A percentile compares a stretch with the other conserved stretches of the same genome.
phyloP scores from a whole-genome alignment of 1,140 invertebrate species.

The Aphelinus atriplicis region DNA sequence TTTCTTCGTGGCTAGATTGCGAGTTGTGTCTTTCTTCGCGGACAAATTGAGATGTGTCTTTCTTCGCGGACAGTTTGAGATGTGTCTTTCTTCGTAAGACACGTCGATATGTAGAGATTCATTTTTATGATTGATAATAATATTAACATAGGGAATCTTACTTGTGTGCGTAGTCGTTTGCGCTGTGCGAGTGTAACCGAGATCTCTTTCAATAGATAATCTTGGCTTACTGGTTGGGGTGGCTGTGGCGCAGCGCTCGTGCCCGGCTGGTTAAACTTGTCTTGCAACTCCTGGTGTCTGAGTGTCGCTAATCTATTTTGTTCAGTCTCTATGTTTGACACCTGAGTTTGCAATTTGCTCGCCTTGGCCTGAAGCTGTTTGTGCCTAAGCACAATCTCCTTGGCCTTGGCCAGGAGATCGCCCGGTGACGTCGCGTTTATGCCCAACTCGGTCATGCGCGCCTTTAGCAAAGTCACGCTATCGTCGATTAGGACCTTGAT shows the following conservation, averaged over 20 bases:
- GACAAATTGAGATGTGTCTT: too few species aligned
- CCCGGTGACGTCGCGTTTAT: conserved; percentile 85
- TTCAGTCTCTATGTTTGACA: conserved; percentile 76
- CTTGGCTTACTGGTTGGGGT: conserved; percentile 76
- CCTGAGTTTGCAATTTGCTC: conserved; percentile 83
- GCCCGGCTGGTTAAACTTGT: conserved; percentile 70
- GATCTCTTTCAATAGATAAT: conserved; percentile 86
- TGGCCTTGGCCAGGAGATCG: conserved; percentile 88
- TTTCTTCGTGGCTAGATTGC: too few species aligned
- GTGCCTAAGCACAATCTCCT: conserved; percentile 90
- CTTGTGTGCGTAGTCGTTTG: conserved; percentile 81
- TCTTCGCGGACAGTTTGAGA: too few species aligned
- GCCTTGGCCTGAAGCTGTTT: conserved; percentile 90
- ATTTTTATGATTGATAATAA: neutral
- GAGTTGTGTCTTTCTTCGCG: too few species aligned
- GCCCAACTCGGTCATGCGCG: conserved; percentile 89
- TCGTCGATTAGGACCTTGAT: conserved; percentile 91
- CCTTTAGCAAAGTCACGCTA: conserved; percentile 88
- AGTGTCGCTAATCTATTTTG: conserved; percentile 75
- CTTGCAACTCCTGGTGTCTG: conserved; percentile 75
- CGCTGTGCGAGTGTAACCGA: conserved; percentile 81
- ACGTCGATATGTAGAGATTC: too few species aligned
- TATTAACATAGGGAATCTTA: conserved; percentile 35
- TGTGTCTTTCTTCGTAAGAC: too few species aligned
- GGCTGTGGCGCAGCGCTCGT: conserved; percentile 63